phyloP scores from a whole-genome alignment of 1,140 invertebrate species.

The Drosophila aff. region DNA sequence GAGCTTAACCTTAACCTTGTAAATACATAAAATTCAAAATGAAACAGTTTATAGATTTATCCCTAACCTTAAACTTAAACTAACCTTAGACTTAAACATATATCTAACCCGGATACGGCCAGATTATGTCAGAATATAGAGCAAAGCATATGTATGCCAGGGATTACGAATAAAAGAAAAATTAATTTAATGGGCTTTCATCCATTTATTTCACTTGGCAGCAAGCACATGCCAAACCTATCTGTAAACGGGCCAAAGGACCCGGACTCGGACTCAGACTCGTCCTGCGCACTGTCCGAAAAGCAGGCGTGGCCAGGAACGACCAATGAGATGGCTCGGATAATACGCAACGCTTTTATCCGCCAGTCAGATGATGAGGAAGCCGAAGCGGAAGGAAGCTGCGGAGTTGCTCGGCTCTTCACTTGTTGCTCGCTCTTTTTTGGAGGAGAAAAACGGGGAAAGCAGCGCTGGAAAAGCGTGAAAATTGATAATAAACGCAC shows the following conservation, averaged over 20 bases:
- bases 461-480: slow-evolving; percentile 37
- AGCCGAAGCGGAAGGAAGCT: slow-evolving; percentile 53
- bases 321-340: slow-evolving; percentile 62
- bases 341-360: slow-evolving; percentile 71
- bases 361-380: slow-evolving; percentile 58
- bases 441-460: not conserved
- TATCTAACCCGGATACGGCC: slow-evolving; percentile 33
- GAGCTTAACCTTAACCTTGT: not conserved
- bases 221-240: not conserved
- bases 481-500: slow-evolving; percentile 78
- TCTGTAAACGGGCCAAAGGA: slow-evolving; percentile 16
- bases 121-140: slow-evolving; percentile 34
- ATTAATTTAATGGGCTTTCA: slow-evolving; percentile 55
- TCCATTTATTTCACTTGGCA: slow-evolving; percentile 49
- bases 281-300: slow-evolving; percentile 62
- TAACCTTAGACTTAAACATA: not conserved
- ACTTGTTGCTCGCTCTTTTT: slow-evolving; percentile 61
- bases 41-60: not conserved
- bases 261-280: slow-evolving; percentile 7
- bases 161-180: slow-evolving; percentile 47
- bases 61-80: not conserved
- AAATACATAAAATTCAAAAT: not conserved
- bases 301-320: slow-evolving; percentile 39
- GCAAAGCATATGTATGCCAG: slow-evolving; percentile 11
- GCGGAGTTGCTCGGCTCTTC: slow-evolving; percentile 25